Evolutionary conservation across 2,797 vertebrate species (phyloP), one percentile per base, ranked within the genome.

Genomic region (Borostomias antarcticus): DNA sequence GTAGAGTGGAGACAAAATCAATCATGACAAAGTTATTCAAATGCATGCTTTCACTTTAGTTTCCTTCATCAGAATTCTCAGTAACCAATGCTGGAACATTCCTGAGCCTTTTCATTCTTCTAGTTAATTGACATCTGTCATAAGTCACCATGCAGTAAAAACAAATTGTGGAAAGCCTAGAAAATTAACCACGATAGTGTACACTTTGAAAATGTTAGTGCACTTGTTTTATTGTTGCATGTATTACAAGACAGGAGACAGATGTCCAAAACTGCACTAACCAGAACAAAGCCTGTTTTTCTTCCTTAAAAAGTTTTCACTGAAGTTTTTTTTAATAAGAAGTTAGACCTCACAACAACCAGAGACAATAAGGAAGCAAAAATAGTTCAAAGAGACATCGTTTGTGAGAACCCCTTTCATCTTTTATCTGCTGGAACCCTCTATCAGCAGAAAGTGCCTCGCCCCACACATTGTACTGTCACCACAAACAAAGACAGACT

Each of bases 371-470:
- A 88, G 58, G 68, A 64, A 43, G 67, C 61, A 86, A 86, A 71
- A 90, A 88, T 83, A 85, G 85, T 90, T 89, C 83, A 91, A 90
- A 90, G 87, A 86, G 80, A 77, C 79, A 75, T n/a, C 81, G 82
- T 85, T 79, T 81, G 84, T 66, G 79, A 89, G 85, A 80, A 85
- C 73, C 79, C 83, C 87, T 92, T 90, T 89, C 82, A 90, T 91
- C 86, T 88, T 89, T 89, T 88, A 90, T 91, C 87, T 84, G 81
- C 86, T 73, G 86, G 90, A 88, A 66, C 81, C 85, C 81, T 85
- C 88, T 77, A 89, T 91, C 89, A 89, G 86, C 76, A 82, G 83
- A 89, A 85, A 84, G 80, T 79, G 75, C 82, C 81, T 80, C 15
- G 11, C 72, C 70, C 25, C 79, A 76, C 58, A 15, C 28, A 1